phyloP scores from a whole-genome alignment of 2,113 vertebrate genomes.

The Plecturocebus donacophilus region DNA sequence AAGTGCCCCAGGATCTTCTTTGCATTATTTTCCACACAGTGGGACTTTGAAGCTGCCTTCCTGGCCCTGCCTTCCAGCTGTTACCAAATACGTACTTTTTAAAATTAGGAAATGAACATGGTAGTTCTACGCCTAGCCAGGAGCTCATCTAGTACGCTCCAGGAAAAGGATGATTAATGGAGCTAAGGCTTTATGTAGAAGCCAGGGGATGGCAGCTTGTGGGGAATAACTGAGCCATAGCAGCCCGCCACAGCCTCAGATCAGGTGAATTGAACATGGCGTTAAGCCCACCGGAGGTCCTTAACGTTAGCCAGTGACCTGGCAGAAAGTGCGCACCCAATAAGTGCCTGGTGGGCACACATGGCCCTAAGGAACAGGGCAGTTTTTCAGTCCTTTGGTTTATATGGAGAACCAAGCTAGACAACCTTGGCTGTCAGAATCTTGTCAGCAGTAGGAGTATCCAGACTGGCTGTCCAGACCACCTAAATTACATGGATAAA shows the following conservation, averaged over 20 bases:
- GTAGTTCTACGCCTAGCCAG: constrained; percentile 23
- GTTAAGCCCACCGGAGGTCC: not conserved
- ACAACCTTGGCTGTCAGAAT: not conserved
- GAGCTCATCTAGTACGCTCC: not conserved
- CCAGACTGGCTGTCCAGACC: not conserved
- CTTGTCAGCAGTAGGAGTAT: not conserved
- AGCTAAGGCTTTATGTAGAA: constrained; percentile 33
- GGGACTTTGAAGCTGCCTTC: constrained; percentile 30
- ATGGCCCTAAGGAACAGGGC: not conserved
- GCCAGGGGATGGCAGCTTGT: constrained; percentile 20
- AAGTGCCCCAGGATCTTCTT: not conserved
- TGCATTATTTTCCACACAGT: not conserved
- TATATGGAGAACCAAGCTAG: not conserved
- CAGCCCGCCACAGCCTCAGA: not conserved
- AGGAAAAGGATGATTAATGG: constrained; percentile 61
- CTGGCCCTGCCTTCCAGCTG: not conserved
- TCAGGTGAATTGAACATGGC: constrained; percentile 39
- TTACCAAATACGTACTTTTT: constrained; percentile 58
- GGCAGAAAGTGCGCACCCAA: not conserved
- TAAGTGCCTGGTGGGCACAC: not conserved
- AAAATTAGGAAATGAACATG: constrained; percentile 64
- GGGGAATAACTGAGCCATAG: constrained; percentile 1
- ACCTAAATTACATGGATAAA: not conserved
- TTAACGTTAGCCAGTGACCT: constrained; percentile 26
- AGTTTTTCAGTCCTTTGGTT: constrained; percentile 18